Evolutionary conservation across 2,113 vertebrate genomes (phyloP).

Genomic region (Aythya baeri): DNA sequence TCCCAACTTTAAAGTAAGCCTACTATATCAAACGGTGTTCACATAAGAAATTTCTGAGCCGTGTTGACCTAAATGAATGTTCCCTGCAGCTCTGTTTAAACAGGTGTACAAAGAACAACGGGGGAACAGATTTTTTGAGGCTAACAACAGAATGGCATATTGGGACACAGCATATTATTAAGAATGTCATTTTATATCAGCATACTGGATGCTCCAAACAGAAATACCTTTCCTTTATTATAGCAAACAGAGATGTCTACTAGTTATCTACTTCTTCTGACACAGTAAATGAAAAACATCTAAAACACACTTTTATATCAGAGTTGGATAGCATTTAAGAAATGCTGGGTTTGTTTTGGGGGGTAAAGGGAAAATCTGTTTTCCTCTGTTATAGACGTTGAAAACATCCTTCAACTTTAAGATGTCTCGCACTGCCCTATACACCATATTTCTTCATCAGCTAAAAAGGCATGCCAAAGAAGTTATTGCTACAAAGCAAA

Average conservation of each 20-base stretch:
- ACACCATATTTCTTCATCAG: neutral
- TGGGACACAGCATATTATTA: neutral
- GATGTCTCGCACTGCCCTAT: neutral
- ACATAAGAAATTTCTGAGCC: neutral
- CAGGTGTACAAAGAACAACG: neutral
- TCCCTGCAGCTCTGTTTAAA: conserved; percentile 7
- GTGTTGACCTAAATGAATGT: neutral
- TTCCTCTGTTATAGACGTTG: neutral
- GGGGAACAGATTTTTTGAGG: neutral
- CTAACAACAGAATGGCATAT: neutral
- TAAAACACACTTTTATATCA: neutral
- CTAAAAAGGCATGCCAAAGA: neutral
- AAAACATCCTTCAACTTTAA: neutral
- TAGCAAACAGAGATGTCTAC: neutral
- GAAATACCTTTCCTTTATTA: neutral
- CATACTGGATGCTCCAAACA: neutral
- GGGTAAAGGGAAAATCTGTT: neutral
- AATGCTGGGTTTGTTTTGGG: neutral
- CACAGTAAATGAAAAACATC: neutral
- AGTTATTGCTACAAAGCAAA: neutral
- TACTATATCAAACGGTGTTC: neutral
- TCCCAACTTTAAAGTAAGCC: neutral
- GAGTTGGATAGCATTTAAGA: neutral
- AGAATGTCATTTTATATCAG: neutral
- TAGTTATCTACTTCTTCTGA: neutral